These are phyloP conservation scores for Dasyurus viverrinus DNA, from an alignment of 2,113 vertebrate species.

Conservation along the genomic window DNA sequence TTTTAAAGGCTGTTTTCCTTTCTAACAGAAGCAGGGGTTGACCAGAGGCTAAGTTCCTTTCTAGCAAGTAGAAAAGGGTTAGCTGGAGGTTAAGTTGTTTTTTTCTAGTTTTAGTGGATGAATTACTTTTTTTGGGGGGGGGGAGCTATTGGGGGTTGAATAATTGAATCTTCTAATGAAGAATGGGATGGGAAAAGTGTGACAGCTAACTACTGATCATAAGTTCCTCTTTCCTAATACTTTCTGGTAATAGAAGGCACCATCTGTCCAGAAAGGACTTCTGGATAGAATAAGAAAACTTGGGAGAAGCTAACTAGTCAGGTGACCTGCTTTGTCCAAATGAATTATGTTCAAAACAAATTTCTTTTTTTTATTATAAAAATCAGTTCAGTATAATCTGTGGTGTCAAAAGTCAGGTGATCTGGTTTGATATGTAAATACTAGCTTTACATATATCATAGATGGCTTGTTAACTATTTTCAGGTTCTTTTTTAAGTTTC, in stretches of 20 bases:
- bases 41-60: too few relatives aligned
- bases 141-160: background rate
- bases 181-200: background rate
- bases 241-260: background rate
- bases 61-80: too few relatives aligned
- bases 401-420: too few relatives aligned
- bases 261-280: background rate
- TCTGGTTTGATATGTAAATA: too few relatives aligned
- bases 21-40: too few relatives aligned
- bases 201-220: background rate
- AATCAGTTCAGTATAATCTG: too few relatives aligned
- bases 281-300: background rate
- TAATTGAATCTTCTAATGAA: background rate
- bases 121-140: background rate
- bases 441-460: too few relatives aligned
- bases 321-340: background rate
- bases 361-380: background rate
- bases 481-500: background rate
- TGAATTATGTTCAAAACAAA: background rate
- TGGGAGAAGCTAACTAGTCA: background rate
- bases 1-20: too few relatives aligned
- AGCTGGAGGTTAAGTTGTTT: too few relatives aligned
- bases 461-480: background rate
- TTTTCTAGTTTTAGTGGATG: too few relatives aligned
- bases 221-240: background rate